Evolutionary conservation across 2,113 vertebrate genomes (phyloP).

Genomic region (Dunckerocampus dactyliophorus): DNA sequence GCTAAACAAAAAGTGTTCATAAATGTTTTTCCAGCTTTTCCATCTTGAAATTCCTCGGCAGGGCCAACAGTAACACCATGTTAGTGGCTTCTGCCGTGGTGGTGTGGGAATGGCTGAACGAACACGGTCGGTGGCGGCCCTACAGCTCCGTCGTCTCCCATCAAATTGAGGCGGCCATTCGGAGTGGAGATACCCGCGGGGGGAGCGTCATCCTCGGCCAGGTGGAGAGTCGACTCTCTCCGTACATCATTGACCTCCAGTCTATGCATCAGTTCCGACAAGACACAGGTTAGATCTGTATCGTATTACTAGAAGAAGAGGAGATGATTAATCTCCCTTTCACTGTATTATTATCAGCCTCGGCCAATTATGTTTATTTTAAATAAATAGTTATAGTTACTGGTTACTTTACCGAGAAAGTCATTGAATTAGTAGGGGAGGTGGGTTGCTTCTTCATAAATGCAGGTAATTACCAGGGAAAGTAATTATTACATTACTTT

Average conservation of each 20-base stretch:
- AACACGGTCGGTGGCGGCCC: slow-evolving; percentile 89
- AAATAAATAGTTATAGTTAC: too few relatives aligned
- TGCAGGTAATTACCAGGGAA: too few relatives aligned
- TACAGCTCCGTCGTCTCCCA: slow-evolving; percentile 87
- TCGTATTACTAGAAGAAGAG: not conserved
- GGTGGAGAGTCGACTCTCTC: slow-evolving; percentile 81
- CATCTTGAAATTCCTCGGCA: slow-evolving; percentile 10
- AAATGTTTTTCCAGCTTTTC: not conserved
- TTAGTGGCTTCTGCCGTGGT: slow-evolving; percentile 84
- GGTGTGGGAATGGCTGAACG: slow-evolving; percentile 93
- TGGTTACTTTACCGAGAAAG: too few relatives aligned
- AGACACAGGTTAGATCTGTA: slow-evolving; percentile 79
- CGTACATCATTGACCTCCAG: slow-evolving; percentile 87
- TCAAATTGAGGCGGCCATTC: slow-evolving; percentile 86
- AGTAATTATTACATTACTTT: too few relatives aligned
- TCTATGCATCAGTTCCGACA: slow-evolving; percentile 90
- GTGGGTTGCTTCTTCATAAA: too few relatives aligned
- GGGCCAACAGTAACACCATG: slow-evolving; percentile 71
- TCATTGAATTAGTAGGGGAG: too few relatives aligned
- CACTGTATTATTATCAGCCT: too few relatives aligned
- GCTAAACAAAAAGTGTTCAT: not conserved
- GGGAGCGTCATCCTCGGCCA: slow-evolving; percentile 88
- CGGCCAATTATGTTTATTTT: too few relatives aligned
- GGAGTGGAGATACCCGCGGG: slow-evolving; percentile 78
- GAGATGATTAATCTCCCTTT: too few relatives aligned